Evolutionary conservation across 2,113 vertebrate genomes (phyloP), one percentile per base, ranked within the genome.

Genomic region (Cichladusa arquata): DNA sequence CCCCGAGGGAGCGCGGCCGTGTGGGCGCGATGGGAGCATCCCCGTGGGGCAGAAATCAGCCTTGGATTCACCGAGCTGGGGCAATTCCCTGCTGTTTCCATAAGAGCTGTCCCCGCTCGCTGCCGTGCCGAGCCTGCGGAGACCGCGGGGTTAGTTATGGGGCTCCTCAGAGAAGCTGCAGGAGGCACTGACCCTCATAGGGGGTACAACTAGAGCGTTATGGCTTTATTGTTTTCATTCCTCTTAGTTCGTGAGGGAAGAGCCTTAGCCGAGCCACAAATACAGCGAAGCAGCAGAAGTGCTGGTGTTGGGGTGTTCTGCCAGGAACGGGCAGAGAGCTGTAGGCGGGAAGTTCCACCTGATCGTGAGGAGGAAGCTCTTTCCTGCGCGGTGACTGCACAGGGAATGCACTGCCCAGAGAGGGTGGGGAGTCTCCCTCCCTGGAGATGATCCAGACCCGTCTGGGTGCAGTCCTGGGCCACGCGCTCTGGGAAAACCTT

Each of bases 31-130:
- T 16, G 26, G 51, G 51, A 53, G 51, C 50, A 16, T 51, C 50
- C 50, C 50, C 15, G 50, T 6, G 50, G 50, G 50, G 15, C 26
- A 51, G 26, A 28, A 51, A 28, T 51, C 50, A 9, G 50, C 50
- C 26, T 28, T 28, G 50, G 50, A 10, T 28, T 51, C 28, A 2
- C 1, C 2, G 38, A 4, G 9, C 24, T 20, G 1, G 47, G 29
- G 7, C 28, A 3, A 4, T 9, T 20, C 24, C 12, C 23, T 20
- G 73, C 48, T 54, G 16, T 3, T 19, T 9, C 12, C 3, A 5
- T 5, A 3, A 11, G 14, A 45, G 19, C 19, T 33, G 38, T 3
- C 19, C 7, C 18, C 12, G 19, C 22, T 60, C 18, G 7, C 36
- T 18, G 53, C 38, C 9, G 33, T 23, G 29, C 24, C 25, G 6